Evolutionary conservation across 2,797 vertebrate species (phyloP), one percentile per base, ranked within the genome.

Genomic region (Epinephelus malabaricus): DNA sequence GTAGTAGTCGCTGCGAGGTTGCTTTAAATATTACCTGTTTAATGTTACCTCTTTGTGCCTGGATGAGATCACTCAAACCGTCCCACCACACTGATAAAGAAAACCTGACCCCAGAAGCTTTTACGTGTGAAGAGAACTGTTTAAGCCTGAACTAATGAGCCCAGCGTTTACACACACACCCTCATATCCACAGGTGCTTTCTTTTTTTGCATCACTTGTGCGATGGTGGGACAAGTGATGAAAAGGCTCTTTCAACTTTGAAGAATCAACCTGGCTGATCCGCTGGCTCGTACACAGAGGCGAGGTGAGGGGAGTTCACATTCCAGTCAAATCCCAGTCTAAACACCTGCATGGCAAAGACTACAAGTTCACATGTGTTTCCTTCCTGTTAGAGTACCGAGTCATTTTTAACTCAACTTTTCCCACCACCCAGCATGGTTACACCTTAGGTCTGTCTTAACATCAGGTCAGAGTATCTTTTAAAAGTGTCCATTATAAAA

Each of bases 241-340:
- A 89, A 82, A 83, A 73, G 83, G 9, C 74, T 77, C 77, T 88
- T 89, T 88, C 51, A 84, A 67, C 77, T 89, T 79, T 73, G 51
- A 85, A 89, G 78, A 73, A 75, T 77, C 25, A 30, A 59, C 74
- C 56, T 47, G 77, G 64, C 76, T 79, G 79, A 81, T 85, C 82
- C 50, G 1, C 46, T 13, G 34, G 69, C 77, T 79, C 38, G 17
- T 60, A 61, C 1, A 62, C 23, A 15, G 78, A 60, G 65, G 47
- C 0, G 53, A 81, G 81, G 83, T 84, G 82, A 81, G 53, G 64
- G 54, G 66, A 70, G 91, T 76, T 90, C 85, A 90, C 93, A 94
- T 94, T 92, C 93, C 92, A 63, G 76, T 59, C 67, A 66, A 69
- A 92, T 91, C 91, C 89, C 88, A 92, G 93, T 92, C 93, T 91